Conservation (phyloP, 2,888 invertebrate species). For the Danaus chrysippus region DNA sequence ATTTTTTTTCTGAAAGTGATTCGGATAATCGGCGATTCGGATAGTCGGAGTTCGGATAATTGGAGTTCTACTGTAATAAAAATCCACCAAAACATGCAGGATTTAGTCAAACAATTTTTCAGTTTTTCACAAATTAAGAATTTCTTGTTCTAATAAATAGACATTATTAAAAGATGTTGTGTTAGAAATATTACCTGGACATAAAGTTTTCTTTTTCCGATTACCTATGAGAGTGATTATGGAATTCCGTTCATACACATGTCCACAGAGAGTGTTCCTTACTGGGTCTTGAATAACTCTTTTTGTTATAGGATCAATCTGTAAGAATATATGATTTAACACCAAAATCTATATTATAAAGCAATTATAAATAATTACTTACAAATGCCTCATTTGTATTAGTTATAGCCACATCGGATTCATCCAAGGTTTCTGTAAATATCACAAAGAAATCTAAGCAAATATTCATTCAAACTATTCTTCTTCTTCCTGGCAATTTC, state of each 20-base stretch:
- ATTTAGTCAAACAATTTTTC: too few relatives aligned
- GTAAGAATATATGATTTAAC: slow-evolving; percentile 31
- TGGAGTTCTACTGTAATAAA: too few relatives aligned
- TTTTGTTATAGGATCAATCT: slow-evolving; percentile 76
- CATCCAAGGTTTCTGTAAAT: slow-evolving; percentile 54
- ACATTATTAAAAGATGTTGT: neutral
- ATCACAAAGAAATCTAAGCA: slow-evolving; percentile 32
- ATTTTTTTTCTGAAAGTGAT: too few relatives aligned
- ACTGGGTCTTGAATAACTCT: slow-evolving; percentile 70
- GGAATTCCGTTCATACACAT: slow-evolving; percentile 68
- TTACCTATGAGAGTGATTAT: slow-evolving; percentile 58
- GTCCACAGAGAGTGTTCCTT: slow-evolving; percentile 68
- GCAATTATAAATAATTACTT: slow-evolving; percentile 38
- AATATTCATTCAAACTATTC: too few relatives aligned
- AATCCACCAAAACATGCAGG: too few relatives aligned
- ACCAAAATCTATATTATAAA: neutral
- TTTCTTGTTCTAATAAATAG: too few relatives aligned
- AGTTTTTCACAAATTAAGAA: too few relatives aligned
- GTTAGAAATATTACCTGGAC: slow-evolving; percentile 69
- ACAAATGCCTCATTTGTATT: slow-evolving; percentile 58
- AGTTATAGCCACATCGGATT: slow-evolving; percentile 62
- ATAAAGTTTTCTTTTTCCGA: slow-evolving; percentile 54
- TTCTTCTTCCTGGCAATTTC: too few relatives aligned
- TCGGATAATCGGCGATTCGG: too few relatives aligned
- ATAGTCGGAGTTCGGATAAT: too few relatives aligned